phyloP scores from a whole-genome alignment of 2,888 invertebrate species.

The Chymomyza amoena region DNA sequence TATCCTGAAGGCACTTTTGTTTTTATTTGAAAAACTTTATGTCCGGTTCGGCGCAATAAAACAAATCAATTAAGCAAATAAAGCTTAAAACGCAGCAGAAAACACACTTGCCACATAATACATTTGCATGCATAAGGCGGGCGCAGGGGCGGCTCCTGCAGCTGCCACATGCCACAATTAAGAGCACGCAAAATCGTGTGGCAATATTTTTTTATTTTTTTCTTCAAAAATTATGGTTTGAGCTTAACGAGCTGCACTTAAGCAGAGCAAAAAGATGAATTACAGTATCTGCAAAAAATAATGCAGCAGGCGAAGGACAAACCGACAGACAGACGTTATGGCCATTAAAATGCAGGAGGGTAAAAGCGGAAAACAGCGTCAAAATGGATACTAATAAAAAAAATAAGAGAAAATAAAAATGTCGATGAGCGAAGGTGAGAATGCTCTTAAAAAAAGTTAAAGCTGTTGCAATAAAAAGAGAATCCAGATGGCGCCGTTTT shows the following conservation, averaged over 20 bases:
- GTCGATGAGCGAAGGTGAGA: background rate
- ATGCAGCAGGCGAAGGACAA: conserved; percentile 56
- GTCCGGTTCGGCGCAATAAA: background rate
- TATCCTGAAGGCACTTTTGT: background rate
- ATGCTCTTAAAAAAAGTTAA: background rate
- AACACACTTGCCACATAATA: background rate
- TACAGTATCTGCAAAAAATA: conserved; percentile 34
- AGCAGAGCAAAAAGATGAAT: conserved; percentile 15
- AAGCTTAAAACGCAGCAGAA: background rate
- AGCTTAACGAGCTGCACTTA: conserved; percentile 60
- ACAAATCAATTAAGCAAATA: background rate
- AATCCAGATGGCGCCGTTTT: too few species aligned
- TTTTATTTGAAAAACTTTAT: background rate
- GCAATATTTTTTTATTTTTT: background rate
- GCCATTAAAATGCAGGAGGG: conserved; percentile 66
- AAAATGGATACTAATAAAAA: background rate
- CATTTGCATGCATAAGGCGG: too few species aligned
- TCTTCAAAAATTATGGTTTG: conserved; percentile 56
- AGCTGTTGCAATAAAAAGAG: too few species aligned
- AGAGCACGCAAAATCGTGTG: conserved; percentile 45
- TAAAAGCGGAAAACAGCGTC: background rate
- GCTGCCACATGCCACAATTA: conserved; percentile 57
- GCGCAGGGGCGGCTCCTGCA: conserved; percentile 10
- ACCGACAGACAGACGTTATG: conserved; percentile 37
- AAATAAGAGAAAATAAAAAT: background rate